Evolutionary conservation across 2,797 vertebrate genomes (phyloP).

Genomic region (Cuniculus paca): DNA sequence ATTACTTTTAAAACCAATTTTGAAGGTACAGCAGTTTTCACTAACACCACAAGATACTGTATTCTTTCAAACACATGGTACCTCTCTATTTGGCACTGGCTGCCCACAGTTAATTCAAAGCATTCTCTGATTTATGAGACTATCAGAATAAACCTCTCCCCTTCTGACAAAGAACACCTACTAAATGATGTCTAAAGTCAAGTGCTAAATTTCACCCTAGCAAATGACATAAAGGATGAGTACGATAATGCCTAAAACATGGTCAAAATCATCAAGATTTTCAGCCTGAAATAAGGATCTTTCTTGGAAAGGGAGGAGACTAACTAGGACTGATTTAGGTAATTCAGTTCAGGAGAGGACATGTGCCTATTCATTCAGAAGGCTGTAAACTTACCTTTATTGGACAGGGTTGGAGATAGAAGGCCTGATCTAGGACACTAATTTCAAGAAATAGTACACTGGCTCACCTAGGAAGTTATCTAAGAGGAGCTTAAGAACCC

Average conservation of each 20-base stretch:
- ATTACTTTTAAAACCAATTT: slow-evolving; percentile 46
- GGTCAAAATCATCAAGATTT: slow-evolving; percentile 13
- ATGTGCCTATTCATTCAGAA: slow-evolving; percentile 56
- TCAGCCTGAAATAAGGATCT: slow-evolving; percentile 44
- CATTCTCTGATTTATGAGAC: slow-evolving; percentile 32
- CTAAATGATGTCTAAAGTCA: not conserved
- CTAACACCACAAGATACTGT: not conserved
- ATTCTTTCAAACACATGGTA: not conserved
- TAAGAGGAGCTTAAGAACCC: not conserved
- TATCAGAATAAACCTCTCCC: not conserved
- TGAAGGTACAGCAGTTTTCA: not conserved
- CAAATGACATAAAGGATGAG: not conserved
- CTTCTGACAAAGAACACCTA: slow-evolving; percentile 7
- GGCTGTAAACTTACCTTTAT: slow-evolving; percentile 70
- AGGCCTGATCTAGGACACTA: slow-evolving; percentile 75
- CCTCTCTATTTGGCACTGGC: not conserved
- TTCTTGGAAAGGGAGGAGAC: slow-evolving; percentile 66
- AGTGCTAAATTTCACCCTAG: slow-evolving; percentile 24
- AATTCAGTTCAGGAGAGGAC: slow-evolving; percentile 68
- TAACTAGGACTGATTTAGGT: slow-evolving; percentile 59
- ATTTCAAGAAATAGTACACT: slow-evolving; percentile 72
- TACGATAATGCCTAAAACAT: slow-evolving; percentile 8
- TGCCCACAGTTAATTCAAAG: slow-evolving; percentile 22
- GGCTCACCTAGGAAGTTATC: slow-evolving; percentile 65
- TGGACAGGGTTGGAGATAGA: slow-evolving; percentile 63